Base-by-base conservation (phyloP, 2,888 invertebrate species). In the Toxonevra muliebris region DNA sequence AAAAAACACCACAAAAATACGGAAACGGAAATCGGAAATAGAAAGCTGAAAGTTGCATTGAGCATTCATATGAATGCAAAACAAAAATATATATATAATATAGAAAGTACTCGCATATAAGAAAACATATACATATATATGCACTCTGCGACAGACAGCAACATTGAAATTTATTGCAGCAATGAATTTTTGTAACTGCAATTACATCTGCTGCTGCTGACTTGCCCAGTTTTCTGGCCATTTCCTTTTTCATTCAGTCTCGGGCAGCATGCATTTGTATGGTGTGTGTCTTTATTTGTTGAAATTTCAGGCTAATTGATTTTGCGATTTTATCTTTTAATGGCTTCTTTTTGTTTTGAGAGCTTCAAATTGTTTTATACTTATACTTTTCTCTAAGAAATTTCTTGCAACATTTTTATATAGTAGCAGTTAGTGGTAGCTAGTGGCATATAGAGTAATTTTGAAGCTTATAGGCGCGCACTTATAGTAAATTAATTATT, bases 241-340 rank as follows among this genome's bases (percentile, higher is more conserved):
- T 30, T 43, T 64, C 15, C 30, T 45, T 57, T 17, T 57, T 11
- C 8, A 30, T 12, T 11, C 50, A 17, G 19, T 2, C 12, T 30
- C 19, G n/a, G 13, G 30, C 20, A 30, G 11, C 20, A 43, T 45
- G 45, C 43, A 15, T 15, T 30, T 45, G 45, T 43, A 5, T 43
- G 7, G 17, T 7, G 15, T 7, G 15, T 10, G 19, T n/a, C 52
- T 50, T 69, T 62, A 50, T 66, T 73, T 74, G 74, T 76, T 73
- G 74, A 77, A 77, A 74, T 79, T 78, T 79, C 76, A 77, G 74
- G 79, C 79, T 78, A 78, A 78, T 78, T 78, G 78, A 78, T 79
- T 79, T 79, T 79, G 75, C 69, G 78, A 79, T 78, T 78, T 78
- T 79, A 78, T 78, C 79, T 77, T 78, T 78, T 78, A 78, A 78